These are phyloP conservation scores for Schizopygopsis pylzovi DNA, from an alignment of 2,797 vertebrate species.

Conservation along the genomic window DNA sequence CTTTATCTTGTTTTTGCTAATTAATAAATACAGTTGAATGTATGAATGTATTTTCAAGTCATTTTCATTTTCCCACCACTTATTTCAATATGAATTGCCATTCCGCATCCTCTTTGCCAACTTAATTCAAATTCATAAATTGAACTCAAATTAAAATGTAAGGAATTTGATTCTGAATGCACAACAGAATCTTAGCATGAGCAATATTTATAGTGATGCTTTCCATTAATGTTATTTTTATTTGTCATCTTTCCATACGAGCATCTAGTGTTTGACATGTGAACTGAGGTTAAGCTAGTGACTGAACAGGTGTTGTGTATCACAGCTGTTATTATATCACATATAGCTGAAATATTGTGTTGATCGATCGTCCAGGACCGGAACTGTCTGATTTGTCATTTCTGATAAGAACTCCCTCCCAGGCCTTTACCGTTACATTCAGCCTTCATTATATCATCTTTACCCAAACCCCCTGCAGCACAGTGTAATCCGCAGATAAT, in stretches of 20 bases:
- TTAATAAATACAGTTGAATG: neutral
- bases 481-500: constrained; percentile 19
- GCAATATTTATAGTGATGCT: neutral
- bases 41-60: neutral
- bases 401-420: constrained; percentile 2
- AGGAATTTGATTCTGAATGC: neutral
- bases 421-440: constrained; percentile 9
- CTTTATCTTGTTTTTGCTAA: no score
- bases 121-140: neutral
- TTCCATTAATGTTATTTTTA: neutral
- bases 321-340: constrained; percentile 5
- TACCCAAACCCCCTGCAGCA: neutral
- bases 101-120: neutral
- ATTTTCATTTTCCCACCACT: neutral
- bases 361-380: neutral
- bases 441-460: constrained; percentile 35
- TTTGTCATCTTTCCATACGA: neutral
- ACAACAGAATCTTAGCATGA: neutral
- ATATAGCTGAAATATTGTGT: neutral
- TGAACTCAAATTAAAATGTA: neutral
- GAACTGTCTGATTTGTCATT: constrained; percentile 12
- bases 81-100: neutral
- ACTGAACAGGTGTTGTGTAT: constrained; percentile 3
- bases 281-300: neutral
- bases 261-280: neutral